Evolutionary conservation across 1,140 invertebrate genomes (phyloP), one percentile per base, ranked within the genome.

Genomic region (Papilio polyxenes): DNA sequence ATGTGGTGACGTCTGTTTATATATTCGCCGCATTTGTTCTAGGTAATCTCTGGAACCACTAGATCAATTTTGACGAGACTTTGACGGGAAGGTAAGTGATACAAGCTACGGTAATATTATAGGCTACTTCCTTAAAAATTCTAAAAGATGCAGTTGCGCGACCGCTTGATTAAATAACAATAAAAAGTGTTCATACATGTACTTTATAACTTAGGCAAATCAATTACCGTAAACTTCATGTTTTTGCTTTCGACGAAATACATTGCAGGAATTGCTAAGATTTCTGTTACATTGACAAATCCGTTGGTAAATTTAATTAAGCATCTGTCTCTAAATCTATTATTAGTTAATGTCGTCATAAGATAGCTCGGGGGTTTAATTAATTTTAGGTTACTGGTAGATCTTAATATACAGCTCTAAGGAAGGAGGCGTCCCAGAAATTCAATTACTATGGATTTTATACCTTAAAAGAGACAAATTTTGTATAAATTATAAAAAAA

Each of bases 281-380:
- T 72, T 40, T 72, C 65, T 15, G 65, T 72, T 40, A 72, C 65
- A 72, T 15, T 72, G 65, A 72, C 31, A 72, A 72, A 72, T 72
- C 13, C 65, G 11, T 87, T 82, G 84, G 81, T 84, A 88, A 89
- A 85, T 91, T 91, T 91, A 90, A 92, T 92, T 91, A 92, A 91
- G 62, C 86, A 83, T 84, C 89, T 87, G 84, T 85, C 88, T 90
- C 88, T 91, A 90, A 90, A 88, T 91, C 89, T 87, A 89, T 88
- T 82, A 87, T 81, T 84, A 87, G 88, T 87, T 89, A 88, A 91
- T 89, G 87, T 91, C 88, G 85, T 89, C 88, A 83, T 87, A 88
- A 91, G 88, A 90, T 90, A 88, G 87, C 89, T 89, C 83, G 75
- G 23, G 83, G 86, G 88, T 90, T 92, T 91, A 92, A 91, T 92